Conservation (phyloP, 2,113 vertebrate species). For the Struthio camelus region DNA sequence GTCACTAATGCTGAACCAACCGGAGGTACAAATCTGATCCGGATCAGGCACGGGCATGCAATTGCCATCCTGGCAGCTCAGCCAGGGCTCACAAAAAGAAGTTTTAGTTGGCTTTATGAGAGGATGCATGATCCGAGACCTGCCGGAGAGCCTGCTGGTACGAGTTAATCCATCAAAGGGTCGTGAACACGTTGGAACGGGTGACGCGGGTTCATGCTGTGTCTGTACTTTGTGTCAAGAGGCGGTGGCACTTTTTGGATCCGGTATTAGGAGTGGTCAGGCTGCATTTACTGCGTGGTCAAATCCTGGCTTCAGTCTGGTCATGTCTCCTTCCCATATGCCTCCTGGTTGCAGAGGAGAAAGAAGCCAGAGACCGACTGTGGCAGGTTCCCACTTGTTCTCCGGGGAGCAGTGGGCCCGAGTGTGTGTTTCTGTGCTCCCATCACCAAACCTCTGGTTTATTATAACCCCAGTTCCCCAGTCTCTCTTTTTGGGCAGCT, state of each 20-base stretch:
- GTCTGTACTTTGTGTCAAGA: background rate
- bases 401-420: no score
- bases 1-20: background rate
- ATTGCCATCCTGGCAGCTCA: accelerated
- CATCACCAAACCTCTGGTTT: background rate
- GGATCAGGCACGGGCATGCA: background rate
- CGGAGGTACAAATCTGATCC: background rate
- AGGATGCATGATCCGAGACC: accelerated
- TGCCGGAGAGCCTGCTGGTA: background rate
- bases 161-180: background rate
- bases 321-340: background rate
- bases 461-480: background rate
- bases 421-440: background rate
- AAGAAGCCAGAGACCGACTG: background rate
- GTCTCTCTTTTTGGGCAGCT: background rate
- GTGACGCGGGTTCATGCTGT: background rate
- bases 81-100: accelerated
- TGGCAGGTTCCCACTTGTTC: background rate
- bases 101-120: background rate
- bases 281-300: background rate
- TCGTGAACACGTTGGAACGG: accelerated
- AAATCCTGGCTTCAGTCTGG: background rate
- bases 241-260: background rate
- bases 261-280: background rate
- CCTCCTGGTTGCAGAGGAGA: no score